A percentile compares a stretch with the other conserved stretches of the same genome.
phyloP scores from a whole-genome alignment of 2,888 invertebrate species.

The Troides aeacus region DNA sequence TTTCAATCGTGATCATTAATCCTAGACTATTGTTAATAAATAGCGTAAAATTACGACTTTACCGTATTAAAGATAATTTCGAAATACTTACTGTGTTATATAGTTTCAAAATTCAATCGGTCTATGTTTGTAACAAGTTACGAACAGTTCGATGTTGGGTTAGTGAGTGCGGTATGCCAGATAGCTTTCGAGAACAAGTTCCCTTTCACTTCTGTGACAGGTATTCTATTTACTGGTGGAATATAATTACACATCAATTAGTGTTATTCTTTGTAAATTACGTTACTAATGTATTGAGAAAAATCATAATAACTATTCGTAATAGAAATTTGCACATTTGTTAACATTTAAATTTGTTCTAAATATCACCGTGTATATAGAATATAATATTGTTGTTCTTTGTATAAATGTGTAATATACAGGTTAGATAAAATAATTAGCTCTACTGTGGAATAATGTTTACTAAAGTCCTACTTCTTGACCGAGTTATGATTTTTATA shows the following conservation, averaged over 20 bases:
- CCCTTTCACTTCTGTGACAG: slow-evolving; percentile 24
- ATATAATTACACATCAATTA: slow-evolving; percentile 16
- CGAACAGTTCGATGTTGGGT: slow-evolving; percentile 1
- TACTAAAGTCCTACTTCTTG: too few relatives aligned
- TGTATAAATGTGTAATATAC: background rate
- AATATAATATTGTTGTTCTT: background rate
- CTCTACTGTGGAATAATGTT: too few relatives aligned
- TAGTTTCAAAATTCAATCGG: background rate
- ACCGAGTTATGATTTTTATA: too few relatives aligned
- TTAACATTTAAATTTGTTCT: background rate
- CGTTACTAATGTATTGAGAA: slow-evolving; percentile 1
- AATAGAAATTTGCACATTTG: background rate
- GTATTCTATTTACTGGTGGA: slow-evolving; percentile 11
- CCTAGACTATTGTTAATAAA: slow-evolving; percentile 20
- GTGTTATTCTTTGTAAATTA: slow-evolving; percentile 1
- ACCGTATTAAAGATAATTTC: slow-evolving; percentile 1
- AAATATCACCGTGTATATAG: background rate
- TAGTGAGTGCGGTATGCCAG: slow-evolving; percentile 10
- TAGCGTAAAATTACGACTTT: slow-evolving; percentile 8
- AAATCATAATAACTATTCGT: background rate
- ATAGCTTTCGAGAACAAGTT: slow-evolving; percentile 16
- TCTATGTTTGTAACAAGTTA: slow-evolving; percentile 2
- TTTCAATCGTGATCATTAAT: slow-evolving; percentile 11
- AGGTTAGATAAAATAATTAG: background rate
- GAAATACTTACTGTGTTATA: slow-evolving; percentile 6